Conservation (phyloP, 2,113 vertebrate genomes). For the Nesogale talazaci region DNA sequence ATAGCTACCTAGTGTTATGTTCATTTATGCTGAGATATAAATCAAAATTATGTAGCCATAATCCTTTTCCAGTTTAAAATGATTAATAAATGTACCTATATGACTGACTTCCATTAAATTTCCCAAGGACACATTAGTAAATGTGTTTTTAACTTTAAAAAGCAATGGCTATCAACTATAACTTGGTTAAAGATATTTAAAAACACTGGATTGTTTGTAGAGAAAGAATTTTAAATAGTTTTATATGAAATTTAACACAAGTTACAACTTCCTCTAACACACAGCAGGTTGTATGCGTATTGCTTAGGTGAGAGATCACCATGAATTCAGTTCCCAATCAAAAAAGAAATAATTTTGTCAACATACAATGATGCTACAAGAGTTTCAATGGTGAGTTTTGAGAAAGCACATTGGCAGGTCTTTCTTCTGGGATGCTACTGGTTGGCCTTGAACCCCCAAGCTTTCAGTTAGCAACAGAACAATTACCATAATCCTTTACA, state of each 20-base stretch:
- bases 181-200: constrained; percentile 14
- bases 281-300: not conserved
- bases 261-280: not conserved
- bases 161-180: not conserved
- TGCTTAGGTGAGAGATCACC: not conserved
- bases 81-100: constrained; percentile 60
- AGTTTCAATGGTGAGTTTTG: not conserved
- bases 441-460: not conserved
- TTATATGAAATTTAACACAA: not conserved
- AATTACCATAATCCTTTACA: not conserved
- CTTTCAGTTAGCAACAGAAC: not conserved
- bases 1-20: constrained; percentile 69
- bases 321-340: not conserved
- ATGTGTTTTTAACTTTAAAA: not conserved
- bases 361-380: not conserved
- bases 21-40: constrained; percentile 63
- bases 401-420: not conserved
- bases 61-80: constrained; percentile 72
- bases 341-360: not conserved
- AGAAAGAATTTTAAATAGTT: not conserved
- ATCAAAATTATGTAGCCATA: constrained; percentile 74
- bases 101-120: not conserved
- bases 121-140: not conserved
- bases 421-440: not conserved
- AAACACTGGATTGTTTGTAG: not conserved